phyloP scores from a whole-genome alignment of 2,888 invertebrate genomes.

The Acleris sparsana region DNA sequence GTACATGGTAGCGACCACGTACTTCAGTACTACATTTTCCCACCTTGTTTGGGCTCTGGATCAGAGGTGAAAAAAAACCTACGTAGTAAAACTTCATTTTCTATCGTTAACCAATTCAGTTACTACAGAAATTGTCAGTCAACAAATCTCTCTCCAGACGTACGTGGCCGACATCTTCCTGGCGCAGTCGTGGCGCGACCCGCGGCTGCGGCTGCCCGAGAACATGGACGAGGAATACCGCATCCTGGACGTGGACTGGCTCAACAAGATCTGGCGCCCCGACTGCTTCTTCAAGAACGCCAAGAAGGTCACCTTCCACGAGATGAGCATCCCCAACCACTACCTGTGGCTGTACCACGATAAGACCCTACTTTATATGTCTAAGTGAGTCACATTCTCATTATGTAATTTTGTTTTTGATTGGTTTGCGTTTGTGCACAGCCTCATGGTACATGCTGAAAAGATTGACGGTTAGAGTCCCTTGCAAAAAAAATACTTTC shows the following conservation, averaged over 20 bases:
- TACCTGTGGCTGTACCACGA: constrained; percentile 96
- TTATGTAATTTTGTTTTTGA: neutral
- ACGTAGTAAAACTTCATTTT: too few relatives aligned
- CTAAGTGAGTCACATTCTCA: constrained; percentile 86
- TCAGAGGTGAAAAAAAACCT: too few relatives aligned
- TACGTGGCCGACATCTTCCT: constrained; percentile 96
- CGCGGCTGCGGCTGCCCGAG: constrained; percentile 93
- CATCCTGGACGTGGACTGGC: constrained; percentile 94
- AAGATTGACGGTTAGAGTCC: too few relatives aligned
- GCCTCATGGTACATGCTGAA: too few relatives aligned
- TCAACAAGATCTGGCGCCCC: constrained; percentile 95
- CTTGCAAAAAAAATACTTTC: too few relatives aligned
- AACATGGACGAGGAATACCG: constrained; percentile 97
- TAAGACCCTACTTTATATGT: constrained; percentile 95
- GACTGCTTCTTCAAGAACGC: constrained; percentile 97
- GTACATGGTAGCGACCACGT: too few relatives aligned
- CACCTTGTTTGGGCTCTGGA: too few relatives aligned
- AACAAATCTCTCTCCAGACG: constrained; percentile 84
- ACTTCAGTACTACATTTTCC: too few relatives aligned
- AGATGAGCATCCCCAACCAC: constrained; percentile 97
- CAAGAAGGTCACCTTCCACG: constrained; percentile 96
- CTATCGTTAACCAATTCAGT: too few relatives aligned
- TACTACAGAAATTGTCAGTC: neutral
- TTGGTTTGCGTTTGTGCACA: neutral
- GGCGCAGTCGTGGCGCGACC: constrained; percentile 96